Evolutionary conservation across 2,113 vertebrate species (phyloP), one percentile per base, ranked within the genome.

Genomic region (Microcebus tavaratra): DNA sequence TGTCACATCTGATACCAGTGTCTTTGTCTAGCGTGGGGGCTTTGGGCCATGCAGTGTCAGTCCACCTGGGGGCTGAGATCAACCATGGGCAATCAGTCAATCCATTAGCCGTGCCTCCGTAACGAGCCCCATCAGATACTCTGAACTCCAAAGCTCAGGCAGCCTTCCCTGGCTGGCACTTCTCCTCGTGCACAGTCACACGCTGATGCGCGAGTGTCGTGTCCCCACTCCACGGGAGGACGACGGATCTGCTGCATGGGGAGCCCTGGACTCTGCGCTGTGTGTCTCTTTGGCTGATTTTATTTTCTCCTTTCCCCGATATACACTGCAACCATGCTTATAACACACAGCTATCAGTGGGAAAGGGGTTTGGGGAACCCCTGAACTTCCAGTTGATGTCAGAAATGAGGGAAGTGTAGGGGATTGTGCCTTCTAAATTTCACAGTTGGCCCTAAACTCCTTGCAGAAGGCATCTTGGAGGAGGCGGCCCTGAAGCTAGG

Each of bases 121-220:
- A 9, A 42, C 25, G 20, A 76, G 13, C n/a, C 57, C 70, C 13
- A 42, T 3, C 42, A 53, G 42, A 48, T 48, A 72, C 53, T 59
- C 36, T 48, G 79, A 81, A 39, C 34, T 2, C 48, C n/a, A 39
- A 31, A 53, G 31, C 42, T 34, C 12, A 14, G 27, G 8, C 17
- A 25, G 42, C 20, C 34, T 23, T 50, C 81, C 34, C 57, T 53
- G 45, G 45, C 6, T 23, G 42, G 34, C 48, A 31, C 11, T 39
- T 14, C n/a, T 55, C 75, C 59, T 6, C 21, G 25, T 15, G n/a
- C 14, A 15, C 20, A 9, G 48, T 39, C 61, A 42, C 45, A 39
- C 8, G 0, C 29, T 15, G 39, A 9, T 68, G 48, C n/a, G 45
- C 14, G 61, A 39, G 36, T 8, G 5, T 31, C 0, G 2, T 5